Conservation (phyloP, 2,888 invertebrate species). For the Melangyna quadrimaculata region DNA sequence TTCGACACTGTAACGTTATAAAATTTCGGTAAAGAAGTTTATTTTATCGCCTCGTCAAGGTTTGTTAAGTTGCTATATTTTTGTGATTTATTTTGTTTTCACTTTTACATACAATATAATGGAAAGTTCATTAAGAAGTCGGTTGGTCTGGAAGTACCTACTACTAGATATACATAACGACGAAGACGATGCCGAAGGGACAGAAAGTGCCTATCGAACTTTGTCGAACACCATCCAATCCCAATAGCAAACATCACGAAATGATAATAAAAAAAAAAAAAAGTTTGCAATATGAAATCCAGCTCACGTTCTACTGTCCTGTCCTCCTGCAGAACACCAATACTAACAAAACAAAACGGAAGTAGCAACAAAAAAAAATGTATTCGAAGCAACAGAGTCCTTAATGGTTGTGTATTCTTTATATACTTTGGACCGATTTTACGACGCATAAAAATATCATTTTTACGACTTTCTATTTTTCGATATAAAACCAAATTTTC, state of each 20-base stretch:
- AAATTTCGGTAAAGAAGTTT: not conserved
- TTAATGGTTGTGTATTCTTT: slow-evolving; percentile 6
- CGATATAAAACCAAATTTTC: slow-evolving; percentile 53
- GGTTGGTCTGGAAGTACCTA: not conserved
- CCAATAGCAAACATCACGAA: slow-evolving; percentile 48
- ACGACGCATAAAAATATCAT: slow-evolving; percentile 59
- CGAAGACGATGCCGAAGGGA: not conserved
- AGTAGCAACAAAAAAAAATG: not conserved
- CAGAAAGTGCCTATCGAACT: not conserved
- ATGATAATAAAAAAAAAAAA: slow-evolving; percentile 54
- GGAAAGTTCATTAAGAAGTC: slow-evolving; percentile 25
- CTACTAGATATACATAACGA: no score
- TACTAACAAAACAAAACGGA: slow-evolving; percentile 13
- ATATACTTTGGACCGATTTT: slow-evolving; percentile 32
- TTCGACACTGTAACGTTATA: not conserved
- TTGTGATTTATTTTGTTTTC: slow-evolving; percentile 15
- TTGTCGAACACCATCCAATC: not conserved
- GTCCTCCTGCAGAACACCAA: not conserved
- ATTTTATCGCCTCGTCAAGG: slow-evolving; percentile 27
- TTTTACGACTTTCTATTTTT: slow-evolving; percentile 59
- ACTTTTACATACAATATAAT: slow-evolving; percentile 25
- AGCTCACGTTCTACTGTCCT: slow-evolving; percentile 38
- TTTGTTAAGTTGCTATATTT: slow-evolving; percentile 8
- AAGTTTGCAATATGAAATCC: slow-evolving; percentile 49
- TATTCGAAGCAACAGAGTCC: slow-evolving; percentile 18